Conservation (phyloP, 2,888 invertebrate species). For the Abrostola tripartita region DNA sequence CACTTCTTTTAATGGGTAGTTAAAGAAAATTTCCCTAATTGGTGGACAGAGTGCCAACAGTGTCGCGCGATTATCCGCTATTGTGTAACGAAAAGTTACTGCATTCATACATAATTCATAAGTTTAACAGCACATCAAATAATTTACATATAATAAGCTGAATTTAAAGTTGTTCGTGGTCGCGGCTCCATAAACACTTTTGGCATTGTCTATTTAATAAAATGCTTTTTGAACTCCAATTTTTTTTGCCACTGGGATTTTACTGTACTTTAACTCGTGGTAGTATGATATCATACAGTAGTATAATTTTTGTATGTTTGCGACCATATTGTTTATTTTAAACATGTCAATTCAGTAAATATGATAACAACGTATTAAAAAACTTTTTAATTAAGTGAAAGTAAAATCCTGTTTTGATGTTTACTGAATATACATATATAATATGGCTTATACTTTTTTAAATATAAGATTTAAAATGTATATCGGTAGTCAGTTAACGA, state of each 20-base stretch:
- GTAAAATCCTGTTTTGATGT: too few relatives aligned
- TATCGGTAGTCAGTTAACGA: too few relatives aligned
- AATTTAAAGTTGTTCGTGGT: slow-evolving; percentile 39
- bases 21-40: slow-evolving; percentile 78
- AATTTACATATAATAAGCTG: slow-evolving; percentile 51
- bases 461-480: too few relatives aligned
- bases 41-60: slow-evolving; percentile 68
- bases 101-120: slow-evolving; percentile 67
- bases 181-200: slow-evolving; percentile 24
- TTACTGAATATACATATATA: too few relatives aligned
- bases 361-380: too few relatives aligned
- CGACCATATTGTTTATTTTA: too few relatives aligned
- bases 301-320: too few relatives aligned
- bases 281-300: too few relatives aligned
- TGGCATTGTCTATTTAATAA: slow-evolving; percentile 34
- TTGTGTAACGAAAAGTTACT: slow-evolving; percentile 60
- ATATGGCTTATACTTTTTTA: too few relatives aligned
- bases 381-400: too few relatives aligned
- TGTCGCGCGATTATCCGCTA: slow-evolving; percentile 60
- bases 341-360: too few relatives aligned
- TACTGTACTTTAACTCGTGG: not conserved
- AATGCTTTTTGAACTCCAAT: slow-evolving; percentile 29
- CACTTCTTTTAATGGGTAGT: slow-evolving; percentile 79
- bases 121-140: slow-evolving; percentile 52
- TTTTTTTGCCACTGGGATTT: slow-evolving; percentile 2